Conservation (phyloP, 2,888 invertebrate species). For the Cabera pusaria region DNA sequence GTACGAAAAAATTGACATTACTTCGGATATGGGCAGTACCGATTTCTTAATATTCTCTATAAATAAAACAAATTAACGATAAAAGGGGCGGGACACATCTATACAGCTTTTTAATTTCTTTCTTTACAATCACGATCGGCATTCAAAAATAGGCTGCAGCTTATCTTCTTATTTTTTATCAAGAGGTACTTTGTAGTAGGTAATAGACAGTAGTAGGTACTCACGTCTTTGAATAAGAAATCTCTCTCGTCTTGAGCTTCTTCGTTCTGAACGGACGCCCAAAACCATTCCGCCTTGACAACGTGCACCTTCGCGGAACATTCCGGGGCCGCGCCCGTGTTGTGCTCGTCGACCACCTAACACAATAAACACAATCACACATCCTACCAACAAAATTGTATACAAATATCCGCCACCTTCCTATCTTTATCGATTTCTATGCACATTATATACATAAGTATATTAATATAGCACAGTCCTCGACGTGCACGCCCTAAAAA, state of each 20-base stretch:
- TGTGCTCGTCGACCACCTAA: constrained; percentile 94
- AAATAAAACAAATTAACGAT: too few species aligned
- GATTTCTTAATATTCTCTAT: too few species aligned
- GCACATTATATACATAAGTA: constrained; percentile 30
- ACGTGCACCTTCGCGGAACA: constrained; percentile 88
- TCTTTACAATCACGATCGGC: too few species aligned
- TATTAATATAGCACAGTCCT: constrained; percentile 28
- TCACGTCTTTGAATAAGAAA: constrained; percentile 93
- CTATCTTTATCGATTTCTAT: constrained; percentile 27
- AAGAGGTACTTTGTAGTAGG: too few species aligned
- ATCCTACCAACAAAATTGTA: constrained; percentile 2
- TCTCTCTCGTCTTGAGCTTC: constrained; percentile 95
- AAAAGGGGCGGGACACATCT: too few species aligned
- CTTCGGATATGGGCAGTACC: too few species aligned
- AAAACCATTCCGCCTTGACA: constrained; percentile 98
- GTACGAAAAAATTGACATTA: too few species aligned
- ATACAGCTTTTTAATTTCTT: too few species aligned
- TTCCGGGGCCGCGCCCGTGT: constrained; percentile 87
- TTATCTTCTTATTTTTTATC: too few species aligned
- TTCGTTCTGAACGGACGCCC: constrained; percentile 98
- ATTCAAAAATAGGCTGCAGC: too few species aligned
- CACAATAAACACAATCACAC: constrained; percentile 15
- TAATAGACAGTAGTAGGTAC: too few species aligned
- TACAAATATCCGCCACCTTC: constrained; percentile 16
- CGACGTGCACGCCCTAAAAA: constrained; percentile 45